These are phyloP conservation scores for Trichomalopsis sarcophagae DNA, from an alignment of 1,140 invertebrate genomes.

Conservation along the genomic window DNA sequence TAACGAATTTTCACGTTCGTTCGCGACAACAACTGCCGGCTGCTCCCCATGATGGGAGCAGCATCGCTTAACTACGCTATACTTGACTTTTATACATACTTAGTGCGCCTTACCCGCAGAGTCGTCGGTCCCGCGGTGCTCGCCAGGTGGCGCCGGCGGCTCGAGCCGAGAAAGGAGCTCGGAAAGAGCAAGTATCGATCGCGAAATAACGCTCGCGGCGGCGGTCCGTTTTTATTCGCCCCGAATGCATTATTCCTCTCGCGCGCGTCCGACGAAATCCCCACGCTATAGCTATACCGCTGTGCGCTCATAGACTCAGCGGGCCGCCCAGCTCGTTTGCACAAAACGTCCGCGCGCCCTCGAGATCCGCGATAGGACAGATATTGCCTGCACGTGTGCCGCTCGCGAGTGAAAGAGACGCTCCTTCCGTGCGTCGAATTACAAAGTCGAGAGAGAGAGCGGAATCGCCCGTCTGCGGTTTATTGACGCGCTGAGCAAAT, in stretches of 20 bases:
- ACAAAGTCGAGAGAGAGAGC: no score
- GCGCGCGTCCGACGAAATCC: constrained; percentile 27
- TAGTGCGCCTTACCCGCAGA: no score
- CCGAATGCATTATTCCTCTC: constrained; percentile 55
- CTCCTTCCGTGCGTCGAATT: no score
- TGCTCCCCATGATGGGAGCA: no score
- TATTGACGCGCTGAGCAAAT: constrained; percentile 13
- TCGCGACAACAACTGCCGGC: neutral
- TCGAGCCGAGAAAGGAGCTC: no score
- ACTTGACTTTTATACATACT: no score
- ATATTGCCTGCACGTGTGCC: no score
- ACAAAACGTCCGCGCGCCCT: constrained; percentile 46
- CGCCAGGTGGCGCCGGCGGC: no score
- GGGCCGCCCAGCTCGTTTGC: constrained; percentile 40
- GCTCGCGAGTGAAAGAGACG: no score
- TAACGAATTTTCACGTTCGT: constrained; percentile 45
- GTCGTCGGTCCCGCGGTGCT: no score
- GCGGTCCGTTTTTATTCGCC: constrained; percentile 16
- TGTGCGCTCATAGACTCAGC: neutral
- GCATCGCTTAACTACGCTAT: no score
- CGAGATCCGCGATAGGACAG: constrained; percentile 55
- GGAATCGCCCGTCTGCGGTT: neutral
- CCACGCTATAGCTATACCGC: neutral
- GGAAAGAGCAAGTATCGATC: no score
- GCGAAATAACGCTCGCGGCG: neutral